These are phyloP conservation scores for Vimba vimba DNA, from an alignment of 2,113 vertebrate genomes.

Conservation along the genomic window DNA sequence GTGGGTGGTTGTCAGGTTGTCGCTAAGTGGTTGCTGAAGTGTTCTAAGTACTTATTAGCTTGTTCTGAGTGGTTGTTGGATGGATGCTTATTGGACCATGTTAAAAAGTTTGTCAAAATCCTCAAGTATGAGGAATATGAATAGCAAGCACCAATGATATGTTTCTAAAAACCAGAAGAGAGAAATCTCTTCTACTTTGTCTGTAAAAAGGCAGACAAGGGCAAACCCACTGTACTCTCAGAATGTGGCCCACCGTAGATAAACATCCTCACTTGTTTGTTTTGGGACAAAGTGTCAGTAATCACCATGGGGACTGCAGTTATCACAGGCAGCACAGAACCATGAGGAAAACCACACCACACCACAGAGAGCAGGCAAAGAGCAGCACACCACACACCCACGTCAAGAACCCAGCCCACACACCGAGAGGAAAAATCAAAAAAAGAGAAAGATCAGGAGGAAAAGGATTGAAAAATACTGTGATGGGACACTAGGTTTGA, in stretches of 20 bases:
- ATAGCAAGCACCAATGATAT: neutral
- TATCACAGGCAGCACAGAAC: constrained; percentile 88
- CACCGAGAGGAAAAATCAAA: neutral
- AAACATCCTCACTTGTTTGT: constrained; percentile 86
- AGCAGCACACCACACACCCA: neutral
- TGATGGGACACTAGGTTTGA: neutral
- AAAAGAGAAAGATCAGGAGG: neutral
- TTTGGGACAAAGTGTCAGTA: constrained; percentile 83
- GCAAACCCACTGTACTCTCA: constrained; percentile 77
- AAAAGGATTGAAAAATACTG: constrained; percentile 2
- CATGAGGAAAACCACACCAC: constrained; percentile 73
- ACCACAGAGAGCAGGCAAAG: constrained; percentile 52
- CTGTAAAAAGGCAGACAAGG: constrained; percentile 83
- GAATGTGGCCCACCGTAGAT: constrained; percentile 81
- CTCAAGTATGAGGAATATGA: neutral
- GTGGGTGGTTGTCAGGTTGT: too few species aligned
- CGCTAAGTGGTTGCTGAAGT: too few species aligned
- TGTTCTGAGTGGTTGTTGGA: too few species aligned
- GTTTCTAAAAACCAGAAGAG: constrained; percentile 18
- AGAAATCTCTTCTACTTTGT: constrained; percentile 55
- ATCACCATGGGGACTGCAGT: constrained; percentile 83
- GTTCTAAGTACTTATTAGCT: too few species aligned
- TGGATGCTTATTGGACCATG: too few species aligned
- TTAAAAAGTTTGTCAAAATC: neutral
- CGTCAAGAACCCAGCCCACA: constrained; percentile 30